These are phyloP conservation scores for Cistogaster globosa DNA, from an alignment of 2,888 invertebrate genomes.

Conservation along the genomic window DNA sequence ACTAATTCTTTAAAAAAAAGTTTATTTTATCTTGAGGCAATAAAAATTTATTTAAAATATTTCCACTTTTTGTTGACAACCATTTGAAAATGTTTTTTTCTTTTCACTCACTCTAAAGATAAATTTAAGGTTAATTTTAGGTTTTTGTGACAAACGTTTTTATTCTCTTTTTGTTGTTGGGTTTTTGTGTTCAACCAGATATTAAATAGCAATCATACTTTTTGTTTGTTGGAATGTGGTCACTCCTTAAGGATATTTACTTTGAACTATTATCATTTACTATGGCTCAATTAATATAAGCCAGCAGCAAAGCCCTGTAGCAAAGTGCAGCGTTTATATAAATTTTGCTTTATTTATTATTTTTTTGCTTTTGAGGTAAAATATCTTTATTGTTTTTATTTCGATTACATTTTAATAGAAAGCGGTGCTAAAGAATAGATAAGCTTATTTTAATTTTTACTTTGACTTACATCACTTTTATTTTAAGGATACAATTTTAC, in stretches of 20 bases:
- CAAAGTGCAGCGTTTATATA: not conserved
- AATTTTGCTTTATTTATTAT: no score
- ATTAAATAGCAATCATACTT: slow-evolving; percentile 65
- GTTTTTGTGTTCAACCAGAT: slow-evolving; percentile 59
- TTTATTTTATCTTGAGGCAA: slow-evolving; percentile 22
- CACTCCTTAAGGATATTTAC: slow-evolving; percentile 64
- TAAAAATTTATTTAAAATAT: slow-evolving; percentile 14
- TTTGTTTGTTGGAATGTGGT: slow-evolving; percentile 62
- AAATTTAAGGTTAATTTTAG: slow-evolving; percentile 17
- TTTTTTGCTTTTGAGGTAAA: no score
- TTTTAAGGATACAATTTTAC: no score
- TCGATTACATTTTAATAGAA: no score
- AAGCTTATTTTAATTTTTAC: no score
- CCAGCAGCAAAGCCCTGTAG: not conserved
- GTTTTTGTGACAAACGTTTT: slow-evolving; percentile 34
- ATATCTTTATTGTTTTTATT: no score
- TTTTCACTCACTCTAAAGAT: slow-evolving; percentile 15
- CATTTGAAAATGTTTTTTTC: no score
- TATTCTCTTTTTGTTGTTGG: slow-evolving; percentile 25
- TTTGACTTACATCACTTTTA: no score
- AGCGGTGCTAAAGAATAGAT: no score
- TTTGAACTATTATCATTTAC: slow-evolving; percentile 8
- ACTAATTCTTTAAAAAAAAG: not conserved
- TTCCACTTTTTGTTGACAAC: slow-evolving; percentile 5
- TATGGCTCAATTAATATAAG: not conserved